Evolutionary conservation across 1,140 invertebrate genomes (phyloP).

Genomic region (Tyrophagus putrescentiae): DNA sequence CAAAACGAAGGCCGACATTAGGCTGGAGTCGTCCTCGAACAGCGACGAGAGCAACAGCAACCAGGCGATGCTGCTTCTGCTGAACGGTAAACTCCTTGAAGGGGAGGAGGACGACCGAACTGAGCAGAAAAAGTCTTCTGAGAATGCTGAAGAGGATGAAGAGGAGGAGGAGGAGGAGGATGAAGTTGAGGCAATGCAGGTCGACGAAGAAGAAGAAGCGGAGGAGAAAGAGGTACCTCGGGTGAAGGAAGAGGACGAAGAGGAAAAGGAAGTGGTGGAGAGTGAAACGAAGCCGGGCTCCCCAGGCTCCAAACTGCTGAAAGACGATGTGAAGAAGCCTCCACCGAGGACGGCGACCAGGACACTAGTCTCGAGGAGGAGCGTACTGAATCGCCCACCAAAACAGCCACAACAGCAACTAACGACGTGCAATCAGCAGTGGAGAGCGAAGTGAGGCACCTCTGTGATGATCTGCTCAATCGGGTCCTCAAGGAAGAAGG

Average conservation of each 20-base stretch:
- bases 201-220: conserved; percentile 35
- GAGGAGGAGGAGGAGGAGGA: conserved; percentile 23
- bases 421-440: not conserved
- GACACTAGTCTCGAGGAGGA: no score
- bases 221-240: conserved; percentile 23
- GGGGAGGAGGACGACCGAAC: not conserved
- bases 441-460: not conserved
- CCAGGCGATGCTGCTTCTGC: conserved; percentile 26
- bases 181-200: conserved; percentile 22
- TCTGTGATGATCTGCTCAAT: not conserved
- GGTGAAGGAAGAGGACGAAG: conserved; percentile 29
- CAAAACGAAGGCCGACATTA: not conserved
- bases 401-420: conserved; percentile 18
- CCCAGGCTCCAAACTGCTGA: not conserved
- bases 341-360: no score
- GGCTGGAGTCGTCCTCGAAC: not conserved
- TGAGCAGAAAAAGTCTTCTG: not conserved
- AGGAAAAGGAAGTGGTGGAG: conserved; percentile 34
- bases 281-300: not conserved
- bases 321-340: not conserved
- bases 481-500: not conserved
- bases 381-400: not conserved
- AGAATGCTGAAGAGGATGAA: conserved; percentile 1
- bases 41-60: conserved; percentile 16
- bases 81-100: conserved; percentile 33